Percentiles rank a stretch among this genome's conserved stretches.
Evolutionary conservation across 2,888 invertebrate genomes (phyloP).

Genomic region (Dascillus cervinus): DNA sequence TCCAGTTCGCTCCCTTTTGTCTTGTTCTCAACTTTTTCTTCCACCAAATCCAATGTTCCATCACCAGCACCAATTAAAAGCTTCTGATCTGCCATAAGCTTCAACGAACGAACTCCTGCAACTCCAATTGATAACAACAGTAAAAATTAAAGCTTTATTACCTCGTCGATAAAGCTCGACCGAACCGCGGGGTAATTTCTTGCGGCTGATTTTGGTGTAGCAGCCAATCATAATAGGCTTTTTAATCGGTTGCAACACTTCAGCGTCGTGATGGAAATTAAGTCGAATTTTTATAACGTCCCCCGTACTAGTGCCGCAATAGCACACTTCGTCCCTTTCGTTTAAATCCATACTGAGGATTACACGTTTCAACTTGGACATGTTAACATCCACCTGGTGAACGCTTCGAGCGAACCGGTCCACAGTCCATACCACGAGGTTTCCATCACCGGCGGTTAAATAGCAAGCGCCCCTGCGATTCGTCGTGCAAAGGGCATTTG

Average conservation of each 20-base stretch:
- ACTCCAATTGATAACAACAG: no score
- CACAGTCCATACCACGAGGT: constrained; percentile 61
- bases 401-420: constrained; percentile 61
- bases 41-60: constrained; percentile 69
- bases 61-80: constrained; percentile 78
- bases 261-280: constrained; percentile 53
- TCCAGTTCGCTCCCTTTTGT: constrained; percentile 11
- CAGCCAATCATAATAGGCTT: constrained; percentile 58
- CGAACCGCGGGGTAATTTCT: constrained; percentile 46
- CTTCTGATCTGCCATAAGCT: constrained; percentile 52
- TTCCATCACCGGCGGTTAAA: constrained; percentile 65
- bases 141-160: no score
- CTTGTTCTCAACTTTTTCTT: constrained; percentile 29
- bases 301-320: constrained; percentile 80
- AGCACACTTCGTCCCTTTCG: constrained; percentile 62
- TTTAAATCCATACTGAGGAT: constrained; percentile 68
- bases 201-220: constrained; percentile 54
- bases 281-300: constrained; percentile 59
- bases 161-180: constrained; percentile 54
- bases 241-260: constrained; percentile 44
- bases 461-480: constrained; percentile 57
- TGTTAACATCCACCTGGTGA: constrained; percentile 62
- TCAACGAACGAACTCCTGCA: constrained; percentile 57
- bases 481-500: constrained; percentile 44
- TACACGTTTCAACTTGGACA: constrained; percentile 70